Evolutionary conservation across 2,113 vertebrate genomes (phyloP).

Genomic region (Struthidea cinerea): DNA sequence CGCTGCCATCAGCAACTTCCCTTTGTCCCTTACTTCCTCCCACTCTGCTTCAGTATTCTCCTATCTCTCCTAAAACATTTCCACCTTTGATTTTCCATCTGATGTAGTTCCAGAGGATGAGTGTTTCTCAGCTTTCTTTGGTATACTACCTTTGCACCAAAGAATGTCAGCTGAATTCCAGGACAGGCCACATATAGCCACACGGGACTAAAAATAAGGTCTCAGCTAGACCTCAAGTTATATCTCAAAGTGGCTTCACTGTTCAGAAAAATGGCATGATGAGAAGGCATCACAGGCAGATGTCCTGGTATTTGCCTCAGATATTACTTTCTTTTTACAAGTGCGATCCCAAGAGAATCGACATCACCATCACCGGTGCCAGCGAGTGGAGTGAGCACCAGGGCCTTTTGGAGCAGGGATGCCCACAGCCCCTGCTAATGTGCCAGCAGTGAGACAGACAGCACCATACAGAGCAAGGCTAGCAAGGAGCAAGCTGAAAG

Average conservation of each 20-base stretch:
- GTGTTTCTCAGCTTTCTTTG: not conserved
- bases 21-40: not conserved
- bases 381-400: rapidly evolving
- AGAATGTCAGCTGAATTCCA: not conserved
- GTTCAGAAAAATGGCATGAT: not conserved
- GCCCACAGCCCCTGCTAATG: not conserved
- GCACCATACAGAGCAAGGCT: rapidly evolving
- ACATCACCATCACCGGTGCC: rapidly evolving
- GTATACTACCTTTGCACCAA: not conserved
- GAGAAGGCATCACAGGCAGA: not conserved
- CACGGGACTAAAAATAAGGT: rapidly evolving
- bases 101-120: not conserved
- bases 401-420: not conserved
- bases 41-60: not conserved
- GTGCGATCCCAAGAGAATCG: not conserved
- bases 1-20: rapidly evolving
- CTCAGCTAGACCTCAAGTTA: not conserved
- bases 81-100: not conserved
- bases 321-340: not conserved
- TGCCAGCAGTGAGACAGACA: not conserved
- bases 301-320: not conserved
- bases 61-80: not conserved
- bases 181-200: rapidly evolving
- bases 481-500: not conserved
- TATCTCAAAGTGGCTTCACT: not conserved